Evolutionary conservation across 2,113 vertebrate genomes (phyloP), one percentile per base, ranked within the genome.

Genomic region (Eretmochelys imbricata): DNA sequence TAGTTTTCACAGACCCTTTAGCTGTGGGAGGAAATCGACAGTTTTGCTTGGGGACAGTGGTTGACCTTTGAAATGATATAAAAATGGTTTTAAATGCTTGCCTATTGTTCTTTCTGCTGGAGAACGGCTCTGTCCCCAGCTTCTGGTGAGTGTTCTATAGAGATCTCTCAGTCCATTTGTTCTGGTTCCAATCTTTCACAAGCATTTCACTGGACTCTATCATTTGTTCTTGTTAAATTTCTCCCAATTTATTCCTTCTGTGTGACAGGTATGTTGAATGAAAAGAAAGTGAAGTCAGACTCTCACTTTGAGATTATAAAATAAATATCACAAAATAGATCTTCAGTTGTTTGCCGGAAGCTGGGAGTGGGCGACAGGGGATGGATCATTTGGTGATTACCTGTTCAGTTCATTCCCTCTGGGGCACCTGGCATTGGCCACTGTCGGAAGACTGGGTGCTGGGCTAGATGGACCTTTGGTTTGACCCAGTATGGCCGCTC

Each of bases 201-300:
- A 81, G 20, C 2, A 13, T 2, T 46, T 14, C 87, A 55, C 72
- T 42, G 31, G 72, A 93, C 3, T 65, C 10, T 24, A 31, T 2
- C 4, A 72, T 89, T 72, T 82, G 80, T 4, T 54, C 79, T 81
- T 25, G 6, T 89, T 80, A 3, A 17, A 90, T 24, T 53, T 54
- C 83, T 82, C 29, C 76, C 13, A 42, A 85, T 94, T 80, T 83
- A 89, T 12, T 88, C 25, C 16, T 76, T 83, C 50, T 38, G 80
- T 82, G 29, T 93, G 92, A n/a, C 10, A 65, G 24, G 14, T n/a
- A 59, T 29, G 20, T 78, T 48, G 25, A 31, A 57, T 57, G 29
- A 8, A 87, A 48, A 55, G 24, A 55, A 87, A 85, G 42, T 42
- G 29, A 79, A 49, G 54, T 27, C 75, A 25, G 22, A 25, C 13